Evolutionary conservation across 2,797 vertebrate species (phyloP).

Genomic region (Semaprochilodus insignis): DNA sequence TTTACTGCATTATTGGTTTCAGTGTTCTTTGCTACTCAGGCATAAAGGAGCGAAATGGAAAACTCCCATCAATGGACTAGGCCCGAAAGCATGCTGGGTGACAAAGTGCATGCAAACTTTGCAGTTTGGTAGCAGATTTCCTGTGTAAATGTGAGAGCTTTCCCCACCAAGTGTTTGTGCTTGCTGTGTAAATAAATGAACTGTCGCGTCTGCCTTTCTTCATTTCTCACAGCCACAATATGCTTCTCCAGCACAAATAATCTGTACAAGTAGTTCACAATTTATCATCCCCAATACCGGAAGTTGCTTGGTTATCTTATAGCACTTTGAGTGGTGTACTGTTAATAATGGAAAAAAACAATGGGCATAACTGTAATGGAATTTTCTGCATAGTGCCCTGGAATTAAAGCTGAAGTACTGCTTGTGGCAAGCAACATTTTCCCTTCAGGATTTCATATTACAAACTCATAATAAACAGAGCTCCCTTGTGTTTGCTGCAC

Average conservation of each 20-base stretch:
- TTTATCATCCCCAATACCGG: constrained; percentile 4
- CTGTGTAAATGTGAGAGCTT: constrained; percentile 32
- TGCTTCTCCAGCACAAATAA: constrained; percentile 27
- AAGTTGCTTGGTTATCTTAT: constrained; percentile 5
- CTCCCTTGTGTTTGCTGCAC: background rate
- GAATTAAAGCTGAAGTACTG: background rate
- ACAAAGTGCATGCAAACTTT: constrained; percentile 42
- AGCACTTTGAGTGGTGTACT: background rate
- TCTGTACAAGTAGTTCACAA: background rate
- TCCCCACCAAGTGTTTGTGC: constrained; percentile 35
- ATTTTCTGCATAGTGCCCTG: background rate
- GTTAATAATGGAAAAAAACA: too few relatives aligned
- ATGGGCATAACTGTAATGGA: background rate
- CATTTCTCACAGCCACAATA: constrained; percentile 6
- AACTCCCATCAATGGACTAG: background rate
- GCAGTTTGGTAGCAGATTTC: constrained; percentile 29
- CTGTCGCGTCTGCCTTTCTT: constrained; percentile 35
- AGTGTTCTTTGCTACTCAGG: background rate
- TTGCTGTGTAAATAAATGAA: constrained; percentile 44
- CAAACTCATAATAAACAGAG: background rate
- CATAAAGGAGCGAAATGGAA: background rate
- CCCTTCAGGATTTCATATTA: background rate
- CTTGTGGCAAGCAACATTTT: background rate
- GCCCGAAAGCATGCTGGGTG: constrained; percentile 4
- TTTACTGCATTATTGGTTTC: background rate